Percentiles rank a stretch among this genome's conserved stretches.
These are phyloP conservation scores for Corapipo altera DNA, from an alignment of 2,113 vertebrate genomes.

Conservation along the genomic window DNA sequence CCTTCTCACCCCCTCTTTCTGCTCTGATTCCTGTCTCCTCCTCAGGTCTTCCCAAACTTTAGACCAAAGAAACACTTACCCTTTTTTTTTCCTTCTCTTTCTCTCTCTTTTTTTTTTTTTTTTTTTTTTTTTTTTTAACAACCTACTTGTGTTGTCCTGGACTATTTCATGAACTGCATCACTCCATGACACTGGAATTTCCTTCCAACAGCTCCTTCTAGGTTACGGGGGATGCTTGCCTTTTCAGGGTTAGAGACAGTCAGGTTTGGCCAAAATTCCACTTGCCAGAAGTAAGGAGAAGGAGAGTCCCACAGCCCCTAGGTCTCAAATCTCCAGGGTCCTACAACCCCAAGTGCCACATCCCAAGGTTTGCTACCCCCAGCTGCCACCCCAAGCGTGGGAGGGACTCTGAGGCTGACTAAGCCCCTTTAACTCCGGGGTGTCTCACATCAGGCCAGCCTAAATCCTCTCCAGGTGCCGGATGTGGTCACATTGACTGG, in stretches of 20 bases:
- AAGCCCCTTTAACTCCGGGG: neutral
- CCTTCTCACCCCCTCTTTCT: neutral
- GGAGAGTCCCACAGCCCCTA: too few species aligned
- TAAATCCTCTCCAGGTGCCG: neutral
- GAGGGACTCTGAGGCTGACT: neutral
- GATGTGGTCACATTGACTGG: rapidly evolving
- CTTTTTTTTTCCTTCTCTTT: neutral
- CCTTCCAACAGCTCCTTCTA: neutral
- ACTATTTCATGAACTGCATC: neutral
- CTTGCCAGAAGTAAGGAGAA: neutral
- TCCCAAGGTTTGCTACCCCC: neutral
- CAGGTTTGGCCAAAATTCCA: neutral
- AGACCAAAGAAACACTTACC: neutral
- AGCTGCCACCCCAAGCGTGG: neutral
- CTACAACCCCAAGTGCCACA: neutral
- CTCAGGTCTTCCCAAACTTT: neutral
- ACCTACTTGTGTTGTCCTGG: neutral
- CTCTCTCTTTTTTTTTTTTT: too few species aligned
- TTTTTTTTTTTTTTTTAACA: neutral
- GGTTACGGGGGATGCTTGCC: rapidly evolving
- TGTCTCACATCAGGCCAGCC: neutral
- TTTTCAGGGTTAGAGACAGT: neutral
- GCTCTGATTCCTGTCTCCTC: neutral
- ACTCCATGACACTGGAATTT: neutral
- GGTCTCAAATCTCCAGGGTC: neutral